Evolutionary conservation across 1,140 invertebrate genomes (phyloP), one percentile per base, ranked within the genome.

Genomic region (Papilio xuthus): DNA sequence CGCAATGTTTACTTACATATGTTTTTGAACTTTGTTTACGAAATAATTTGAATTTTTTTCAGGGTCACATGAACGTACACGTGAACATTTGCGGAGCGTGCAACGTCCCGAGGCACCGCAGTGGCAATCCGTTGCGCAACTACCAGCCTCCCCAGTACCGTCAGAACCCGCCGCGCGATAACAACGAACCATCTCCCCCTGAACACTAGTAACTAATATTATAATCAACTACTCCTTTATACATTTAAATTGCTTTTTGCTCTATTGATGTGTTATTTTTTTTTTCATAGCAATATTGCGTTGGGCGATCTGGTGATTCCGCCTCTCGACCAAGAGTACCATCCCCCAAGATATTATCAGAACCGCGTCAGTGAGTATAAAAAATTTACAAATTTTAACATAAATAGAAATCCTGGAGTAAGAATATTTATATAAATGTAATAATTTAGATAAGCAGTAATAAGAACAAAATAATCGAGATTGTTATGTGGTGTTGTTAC

Each of bases 341-440:
- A 67, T 13, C 26, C 60, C 0, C 60, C 60, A 6, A 32, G 60
- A 32, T 67, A 67, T 23, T 67, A 67, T 18, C 60, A 67, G 26
- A 67, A 67, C 1, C 60, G 60, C 60, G 60, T 67, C 60, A 67
- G 60, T 67, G 13, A 67, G 60, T 67, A 67, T 67, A 6, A 67
- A 32, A 28, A 67, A 37, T 6, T 37, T 28, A 7, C 13, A 12
- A 67, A 13, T 15, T 28, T 28, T 18, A 4, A 28, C 32, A 67
- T 15, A 7, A 67, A 32, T 18, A 50, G 18, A 50, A n/a, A 50
- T 50, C 15, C 15, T 50, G 47, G 15, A 7, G 15, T 0, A 50
- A 18, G 15, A 53, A 53, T 53, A 53, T 9, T 53, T 53, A 32
- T 6, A 32, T 7, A n/a, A n/a, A 47, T n/a, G 50, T 53, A 20